These are phyloP conservation scores for Oryzias javanicus DNA, from an alignment of 2,113 vertebrate genomes.

Conservation along the genomic window DNA sequence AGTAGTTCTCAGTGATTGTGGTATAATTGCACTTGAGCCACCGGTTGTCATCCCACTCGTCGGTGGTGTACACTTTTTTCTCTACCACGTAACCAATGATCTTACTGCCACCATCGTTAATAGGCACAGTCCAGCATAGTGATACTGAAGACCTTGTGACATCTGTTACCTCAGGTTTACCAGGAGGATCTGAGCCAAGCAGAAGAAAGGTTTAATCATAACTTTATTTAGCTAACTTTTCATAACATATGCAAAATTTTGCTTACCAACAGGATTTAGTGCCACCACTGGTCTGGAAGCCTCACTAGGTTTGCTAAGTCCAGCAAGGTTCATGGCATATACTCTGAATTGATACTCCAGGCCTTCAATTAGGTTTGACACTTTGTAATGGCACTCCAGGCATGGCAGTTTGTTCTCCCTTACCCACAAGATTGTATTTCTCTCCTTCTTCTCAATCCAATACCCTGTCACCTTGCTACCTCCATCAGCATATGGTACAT, in stretches of 20 bases:
- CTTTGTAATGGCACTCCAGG: constrained; percentile 90
- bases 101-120: constrained; percentile 94
- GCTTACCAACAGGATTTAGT: constrained; percentile 95
- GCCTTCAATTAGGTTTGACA: constrained; percentile 89
- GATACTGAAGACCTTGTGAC: constrained; percentile 90
- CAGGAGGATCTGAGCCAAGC: constrained; percentile 84
- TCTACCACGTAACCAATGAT: constrained; percentile 93
- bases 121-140: constrained; percentile 87
- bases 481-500: constrained; percentile 94
- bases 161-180: constrained; percentile 92
- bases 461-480: constrained; percentile 94
- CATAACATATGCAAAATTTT: constrained; percentile 3
- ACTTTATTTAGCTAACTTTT: neutral
- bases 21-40: constrained; percentile 99
- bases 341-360: constrained; percentile 97
- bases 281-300: constrained; percentile 92
- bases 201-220: neutral
- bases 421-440: constrained; percentile 97
- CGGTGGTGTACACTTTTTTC: constrained; percentile 84
- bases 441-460: constrained; percentile 99
- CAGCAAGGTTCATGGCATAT: constrained; percentile 94
- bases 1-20: constrained; percentile 91
- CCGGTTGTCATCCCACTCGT: constrained; percentile 86
- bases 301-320: constrained; percentile 96
- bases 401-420: constrained; percentile 97